phyloP scores from a whole-genome alignment of 2,113 vertebrate species.

The Burhinus bistriatus region DNA sequence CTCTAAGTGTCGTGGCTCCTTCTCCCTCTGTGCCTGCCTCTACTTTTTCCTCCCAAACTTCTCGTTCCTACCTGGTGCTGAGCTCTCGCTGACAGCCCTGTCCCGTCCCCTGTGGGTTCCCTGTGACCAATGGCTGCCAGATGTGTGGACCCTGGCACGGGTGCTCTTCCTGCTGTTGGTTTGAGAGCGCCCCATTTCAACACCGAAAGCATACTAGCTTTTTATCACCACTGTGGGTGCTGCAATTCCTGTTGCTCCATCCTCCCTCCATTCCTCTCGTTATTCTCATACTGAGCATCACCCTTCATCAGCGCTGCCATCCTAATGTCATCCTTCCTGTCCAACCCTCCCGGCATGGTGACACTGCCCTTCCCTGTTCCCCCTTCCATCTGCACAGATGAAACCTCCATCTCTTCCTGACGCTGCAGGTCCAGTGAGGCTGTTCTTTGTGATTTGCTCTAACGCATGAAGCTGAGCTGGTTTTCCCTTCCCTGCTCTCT shows the following conservation, averaged over 20 bases:
- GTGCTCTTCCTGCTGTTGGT: not conserved
- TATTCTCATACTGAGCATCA: not conserved
- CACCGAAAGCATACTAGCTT: rapidly evolving
- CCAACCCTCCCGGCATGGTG: not conserved
- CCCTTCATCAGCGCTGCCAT: not conserved
- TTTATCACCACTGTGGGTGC: not conserved
- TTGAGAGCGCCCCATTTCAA: not conserved
- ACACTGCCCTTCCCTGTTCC: not conserved
- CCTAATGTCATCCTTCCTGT: not conserved
- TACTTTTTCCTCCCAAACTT: not conserved
- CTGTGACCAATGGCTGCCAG: not conserved
- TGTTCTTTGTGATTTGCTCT: not conserved
- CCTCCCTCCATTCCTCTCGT: not conserved
- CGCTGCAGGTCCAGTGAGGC: rapidly evolving
- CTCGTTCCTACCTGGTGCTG: not conserved
- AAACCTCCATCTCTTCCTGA: not conserved
- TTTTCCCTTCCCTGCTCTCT: not conserved
- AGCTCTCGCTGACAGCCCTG: not conserved
- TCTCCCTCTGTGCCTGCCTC: not conserved
- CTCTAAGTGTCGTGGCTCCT: not conserved
- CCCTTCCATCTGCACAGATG: not conserved
- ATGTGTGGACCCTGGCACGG: not conserved
- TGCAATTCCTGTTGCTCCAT: not conserved
- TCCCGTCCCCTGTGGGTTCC: not conserved
- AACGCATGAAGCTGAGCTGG: not conserved